These are phyloP conservation scores for Gymnoscopelus braueri DNA, from an alignment of 2,797 vertebrate species.

Conservation along the genomic window DNA sequence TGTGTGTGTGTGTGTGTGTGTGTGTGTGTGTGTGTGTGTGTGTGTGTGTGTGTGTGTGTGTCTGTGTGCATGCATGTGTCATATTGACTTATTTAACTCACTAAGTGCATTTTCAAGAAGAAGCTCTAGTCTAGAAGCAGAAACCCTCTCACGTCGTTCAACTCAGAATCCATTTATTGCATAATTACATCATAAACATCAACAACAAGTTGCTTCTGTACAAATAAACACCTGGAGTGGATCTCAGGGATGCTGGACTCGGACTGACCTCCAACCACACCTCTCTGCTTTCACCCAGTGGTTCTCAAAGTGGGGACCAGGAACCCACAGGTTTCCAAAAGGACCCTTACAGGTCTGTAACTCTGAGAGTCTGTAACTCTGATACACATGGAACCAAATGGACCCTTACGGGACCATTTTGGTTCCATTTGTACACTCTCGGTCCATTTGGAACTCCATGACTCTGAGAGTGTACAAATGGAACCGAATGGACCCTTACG, in stretches of 20 bases:
- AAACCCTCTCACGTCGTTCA: conserved; percentile 20
- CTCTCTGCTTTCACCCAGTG: no score
- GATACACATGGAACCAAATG: no score
- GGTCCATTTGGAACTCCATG: no score
- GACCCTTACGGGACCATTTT: no score
- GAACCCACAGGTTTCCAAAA: no score
- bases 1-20: not conserved
- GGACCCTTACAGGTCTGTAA: no score
- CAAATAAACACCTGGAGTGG: conserved; percentile 63
- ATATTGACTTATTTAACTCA: conserved; percentile 5
- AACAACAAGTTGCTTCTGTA: conserved; percentile 63
- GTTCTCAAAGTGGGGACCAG: no score
- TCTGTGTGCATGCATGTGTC: not conserved
- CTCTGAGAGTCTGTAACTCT: no score
- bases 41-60: not conserved
- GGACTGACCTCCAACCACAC: no score
- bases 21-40: not conserved
- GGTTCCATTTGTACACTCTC: no score
- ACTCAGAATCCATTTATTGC: conserved; percentile 72
- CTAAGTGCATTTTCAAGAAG: not conserved
- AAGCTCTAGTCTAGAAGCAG: conserved; percentile 7
- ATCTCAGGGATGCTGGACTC: conserved; percentile 41
- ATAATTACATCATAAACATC: conserved; percentile 56
- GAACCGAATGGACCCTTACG: no score
- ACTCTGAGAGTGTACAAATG: no score